A percentile compares a stretch with the other conserved stretches of the same genome.
Conservation (phyloP, 2,797 vertebrate species). For the Manis pentadactyla region DNA sequence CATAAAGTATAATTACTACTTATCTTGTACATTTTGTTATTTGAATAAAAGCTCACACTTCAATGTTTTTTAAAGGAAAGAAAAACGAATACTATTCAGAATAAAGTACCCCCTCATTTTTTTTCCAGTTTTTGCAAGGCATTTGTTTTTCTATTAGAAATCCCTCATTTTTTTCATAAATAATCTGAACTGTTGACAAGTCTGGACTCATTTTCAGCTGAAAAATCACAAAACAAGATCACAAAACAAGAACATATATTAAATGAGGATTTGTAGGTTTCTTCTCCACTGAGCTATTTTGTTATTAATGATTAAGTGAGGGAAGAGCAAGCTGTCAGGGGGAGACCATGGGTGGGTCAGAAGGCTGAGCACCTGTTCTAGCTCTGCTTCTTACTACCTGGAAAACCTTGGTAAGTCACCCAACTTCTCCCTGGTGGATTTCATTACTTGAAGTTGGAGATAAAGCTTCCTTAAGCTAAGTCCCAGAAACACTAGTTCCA, state of each 20-base stretch:
- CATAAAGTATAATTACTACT: neutral
- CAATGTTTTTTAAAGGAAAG: neutral
- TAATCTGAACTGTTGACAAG: neutral
- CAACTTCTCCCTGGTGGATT: neutral
- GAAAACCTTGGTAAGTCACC: neutral
- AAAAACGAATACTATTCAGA: neutral
- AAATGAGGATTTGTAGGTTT: neutral
- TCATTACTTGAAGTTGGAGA: neutral
- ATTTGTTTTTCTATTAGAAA: neutral
- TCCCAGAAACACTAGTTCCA: neutral
- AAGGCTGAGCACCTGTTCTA: neutral
- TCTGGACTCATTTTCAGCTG: neutral
- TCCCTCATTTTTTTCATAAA: neutral
- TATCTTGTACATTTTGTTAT: neutral
- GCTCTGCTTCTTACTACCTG: neutral
- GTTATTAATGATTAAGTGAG: neutral
- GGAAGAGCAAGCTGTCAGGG: neutral
- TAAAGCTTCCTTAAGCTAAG: neutral
- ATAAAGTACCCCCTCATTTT: neutral
- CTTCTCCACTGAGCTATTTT: neutral
- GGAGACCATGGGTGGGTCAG: conserved; percentile 22
- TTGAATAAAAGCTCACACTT: neutral
- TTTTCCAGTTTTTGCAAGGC: neutral
- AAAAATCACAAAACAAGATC: neutral
- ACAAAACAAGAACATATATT: neutral